Conservation (phyloP, 2,113 vertebrate species). For the Phocoena sinus region DNA sequence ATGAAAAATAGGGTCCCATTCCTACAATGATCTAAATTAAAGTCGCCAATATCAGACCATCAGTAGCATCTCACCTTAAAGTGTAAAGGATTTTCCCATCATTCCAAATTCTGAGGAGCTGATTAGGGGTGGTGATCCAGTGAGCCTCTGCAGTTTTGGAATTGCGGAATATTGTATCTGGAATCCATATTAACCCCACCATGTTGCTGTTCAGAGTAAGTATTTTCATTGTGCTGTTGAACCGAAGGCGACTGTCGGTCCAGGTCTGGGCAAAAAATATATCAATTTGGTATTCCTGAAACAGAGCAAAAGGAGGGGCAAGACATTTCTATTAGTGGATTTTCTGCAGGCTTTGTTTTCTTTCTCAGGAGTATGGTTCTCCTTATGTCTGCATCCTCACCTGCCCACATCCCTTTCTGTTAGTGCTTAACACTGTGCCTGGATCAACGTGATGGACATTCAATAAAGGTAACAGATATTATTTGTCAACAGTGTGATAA, state of each 20-base stretch:
- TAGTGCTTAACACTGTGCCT: accelerated
- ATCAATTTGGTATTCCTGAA: constrained; percentile 97
- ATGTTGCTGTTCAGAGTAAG: constrained; percentile 97
- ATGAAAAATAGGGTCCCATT: background rate
- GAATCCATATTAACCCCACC: constrained; percentile 97
- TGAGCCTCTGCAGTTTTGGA: constrained; percentile 95
- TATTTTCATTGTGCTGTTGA: constrained; percentile 97
- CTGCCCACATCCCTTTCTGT: background rate
- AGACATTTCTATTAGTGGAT: background rate
- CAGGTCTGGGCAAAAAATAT: constrained; percentile 98
- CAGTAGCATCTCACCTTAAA: constrained; percentile 82
- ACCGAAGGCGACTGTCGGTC: constrained; percentile 95
- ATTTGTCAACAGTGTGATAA: background rate
- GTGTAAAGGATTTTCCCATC: constrained; percentile 97
- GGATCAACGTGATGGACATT: background rate
- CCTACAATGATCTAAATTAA: background rate
- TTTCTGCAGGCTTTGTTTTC: background rate
- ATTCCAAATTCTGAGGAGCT: constrained; percentile 98
- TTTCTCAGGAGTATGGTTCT: background rate
- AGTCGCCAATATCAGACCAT: background rate
- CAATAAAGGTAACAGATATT: background rate
- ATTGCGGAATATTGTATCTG: constrained; percentile 97
- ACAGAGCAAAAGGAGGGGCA: background rate
- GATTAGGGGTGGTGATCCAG: constrained; percentile 97
- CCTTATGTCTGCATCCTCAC: accelerated